A percentile compares a stretch with the other conserved stretches of the same genome.
These are phyloP conservation scores for Myripristis jacobus DNA, from an alignment of 2,797 vertebrate genomes.

Conservation along the genomic window DNA sequence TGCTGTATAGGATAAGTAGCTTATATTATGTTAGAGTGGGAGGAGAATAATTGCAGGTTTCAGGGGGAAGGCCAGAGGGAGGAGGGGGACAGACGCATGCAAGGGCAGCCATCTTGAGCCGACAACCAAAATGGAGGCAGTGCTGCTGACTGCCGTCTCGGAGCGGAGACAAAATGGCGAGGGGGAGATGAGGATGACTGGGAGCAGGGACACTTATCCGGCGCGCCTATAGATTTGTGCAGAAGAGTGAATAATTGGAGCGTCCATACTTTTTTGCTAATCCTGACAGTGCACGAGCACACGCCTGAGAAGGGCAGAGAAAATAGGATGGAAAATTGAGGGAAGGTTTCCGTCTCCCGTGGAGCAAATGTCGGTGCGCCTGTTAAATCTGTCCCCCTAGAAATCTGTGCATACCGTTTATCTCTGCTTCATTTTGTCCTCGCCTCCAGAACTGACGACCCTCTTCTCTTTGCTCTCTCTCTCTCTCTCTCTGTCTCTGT, in stretches of 20 bases:
- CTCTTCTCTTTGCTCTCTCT: slow-evolving; percentile 18
- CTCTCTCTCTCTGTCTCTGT: slow-evolving; percentile 10
- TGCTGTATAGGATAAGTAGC: slow-evolving; percentile 25
- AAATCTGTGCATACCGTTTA: slow-evolving; percentile 27
- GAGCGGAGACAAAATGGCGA: slow-evolving; percentile 20
- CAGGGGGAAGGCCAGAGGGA: slow-evolving; percentile 5
- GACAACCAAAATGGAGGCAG: slow-evolving; percentile 68
- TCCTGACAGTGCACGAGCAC: slow-evolving; percentile 11
- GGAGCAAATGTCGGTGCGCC: slow-evolving; percentile 36
- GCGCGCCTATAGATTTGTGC: slow-evolving; percentile 14
- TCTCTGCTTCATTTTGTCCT: slow-evolving; percentile 19
- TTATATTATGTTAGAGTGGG: slow-evolving; percentile 19
- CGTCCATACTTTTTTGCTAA: slow-evolving; percentile 22
- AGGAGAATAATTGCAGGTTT: slow-evolving; percentile 21
- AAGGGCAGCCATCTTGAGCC: slow-evolving; percentile 66
- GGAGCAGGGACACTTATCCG: not conserved
- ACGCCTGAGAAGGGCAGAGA: not conserved
- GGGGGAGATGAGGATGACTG: slow-evolving; percentile 12
- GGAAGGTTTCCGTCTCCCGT: slow-evolving; percentile 21
- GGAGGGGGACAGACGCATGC: slow-evolving; percentile 3
- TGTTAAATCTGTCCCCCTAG: slow-evolving; percentile 38
- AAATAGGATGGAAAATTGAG: slow-evolving; percentile 18
- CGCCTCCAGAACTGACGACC: slow-evolving; percentile 19
- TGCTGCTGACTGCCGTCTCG: slow-evolving; percentile 29
- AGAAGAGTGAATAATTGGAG: slow-evolving; percentile 3